phyloP scores from a whole-genome alignment of 2,888 invertebrate genomes.

The Drosophila macrospina region DNA sequence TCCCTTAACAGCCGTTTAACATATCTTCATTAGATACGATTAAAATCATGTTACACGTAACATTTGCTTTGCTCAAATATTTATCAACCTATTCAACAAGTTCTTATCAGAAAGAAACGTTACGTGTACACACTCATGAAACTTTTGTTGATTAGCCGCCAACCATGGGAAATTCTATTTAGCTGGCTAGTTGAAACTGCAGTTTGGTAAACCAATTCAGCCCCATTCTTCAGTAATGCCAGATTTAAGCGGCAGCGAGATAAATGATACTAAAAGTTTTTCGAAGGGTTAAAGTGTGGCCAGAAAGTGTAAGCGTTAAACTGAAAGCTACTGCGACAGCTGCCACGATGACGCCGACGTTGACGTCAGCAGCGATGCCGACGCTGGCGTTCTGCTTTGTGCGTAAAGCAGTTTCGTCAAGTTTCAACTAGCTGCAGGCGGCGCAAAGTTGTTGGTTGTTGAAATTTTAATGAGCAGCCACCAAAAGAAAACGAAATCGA shows the following conservation, averaged over 20 bases:
- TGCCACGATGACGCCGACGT: slow-evolving; percentile 16
- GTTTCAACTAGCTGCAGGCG: slow-evolving; percentile 59
- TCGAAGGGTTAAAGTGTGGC: slow-evolving; percentile 6
- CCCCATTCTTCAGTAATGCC: slow-evolving; percentile 8
- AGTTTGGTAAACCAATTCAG: slow-evolving; percentile 21
- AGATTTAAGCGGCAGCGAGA: slow-evolving; percentile 3
- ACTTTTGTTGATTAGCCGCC: slow-evolving; percentile 45
- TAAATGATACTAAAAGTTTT: slow-evolving; percentile 51
- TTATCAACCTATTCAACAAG: slow-evolving; percentile 46
- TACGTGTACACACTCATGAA: slow-evolving; percentile 51
- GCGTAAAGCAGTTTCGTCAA: slow-evolving; percentile 60
- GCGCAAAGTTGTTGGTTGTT: slow-evolving; percentile 36
- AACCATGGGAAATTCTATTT: slow-evolving; percentile 10
- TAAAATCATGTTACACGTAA: slow-evolving; percentile 22
- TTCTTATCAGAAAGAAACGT: slow-evolving; percentile 50
- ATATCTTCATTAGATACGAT: slow-evolving; percentile 3
- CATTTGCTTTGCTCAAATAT: slow-evolving; percentile 31
- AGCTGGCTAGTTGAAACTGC: slow-evolving; percentile 3
- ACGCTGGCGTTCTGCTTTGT: slow-evolving; percentile 20
- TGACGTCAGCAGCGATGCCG: slow-evolving; percentile 3
- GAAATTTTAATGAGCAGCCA: slow-evolving; percentile 63
- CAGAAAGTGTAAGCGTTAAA: slow-evolving; percentile 2
- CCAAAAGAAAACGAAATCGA: slow-evolving; percentile 19
- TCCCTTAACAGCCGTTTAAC: not conserved
- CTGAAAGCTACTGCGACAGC: slow-evolving; percentile 22